These are phyloP conservation scores for Tretioscincus oriximinensis DNA, from an alignment of 2,113 vertebrate species.

Conservation along the genomic window DNA sequence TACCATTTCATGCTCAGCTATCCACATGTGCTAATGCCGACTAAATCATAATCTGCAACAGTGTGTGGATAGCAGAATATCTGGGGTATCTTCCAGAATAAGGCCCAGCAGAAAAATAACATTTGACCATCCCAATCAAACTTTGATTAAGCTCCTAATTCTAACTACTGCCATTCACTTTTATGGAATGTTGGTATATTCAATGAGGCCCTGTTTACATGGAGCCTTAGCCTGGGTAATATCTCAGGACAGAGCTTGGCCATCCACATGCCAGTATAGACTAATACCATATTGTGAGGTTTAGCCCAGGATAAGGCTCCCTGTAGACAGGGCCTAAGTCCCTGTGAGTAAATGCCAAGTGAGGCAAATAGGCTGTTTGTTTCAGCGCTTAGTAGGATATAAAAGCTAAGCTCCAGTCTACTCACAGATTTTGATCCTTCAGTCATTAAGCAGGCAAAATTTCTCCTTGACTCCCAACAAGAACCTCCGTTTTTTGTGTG, in stretches of 20 bases:
- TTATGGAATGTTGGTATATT: accelerated
- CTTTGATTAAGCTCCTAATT: background rate
- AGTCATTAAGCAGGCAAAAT: conserved; percentile 6
- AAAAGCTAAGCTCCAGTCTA: conserved; percentile 4
- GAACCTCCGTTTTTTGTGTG: background rate
- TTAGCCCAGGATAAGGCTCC: too few relatives aligned
- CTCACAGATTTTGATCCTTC: background rate
- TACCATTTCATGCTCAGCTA: too few relatives aligned
- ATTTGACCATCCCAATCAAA: background rate
- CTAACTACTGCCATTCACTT: accelerated
- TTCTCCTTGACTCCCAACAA: conserved; percentile 7
- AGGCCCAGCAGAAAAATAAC: background rate
- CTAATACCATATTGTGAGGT: too few relatives aligned
- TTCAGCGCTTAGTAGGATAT: conserved; percentile 28
- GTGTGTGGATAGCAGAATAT: too few relatives aligned
- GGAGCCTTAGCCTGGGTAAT: too few relatives aligned
- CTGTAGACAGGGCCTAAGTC: background rate
- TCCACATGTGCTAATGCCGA: too few relatives aligned
- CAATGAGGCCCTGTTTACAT: too few relatives aligned
- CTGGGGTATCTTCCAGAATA: too few relatives aligned
- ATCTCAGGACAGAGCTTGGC: too few relatives aligned
- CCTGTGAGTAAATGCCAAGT: background rate
- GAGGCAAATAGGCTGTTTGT: conserved; percentile 23
- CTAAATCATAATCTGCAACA: too few relatives aligned
- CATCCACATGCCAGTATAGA: too few relatives aligned